Percentiles rank a stretch among this genome's conserved stretches.
These are phyloP conservation scores for human DNA, from an alignment of 2,113 vertebrate species.

Conservation along the genomic window GRCh38 chr4:150186501-150187000, in stretches of 20 bases:
- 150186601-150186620: not conserved
- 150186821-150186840: no score
- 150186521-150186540: not conserved
- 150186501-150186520: not conserved
- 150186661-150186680: not conserved
- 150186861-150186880: no score
- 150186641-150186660: not conserved
- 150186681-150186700: constrained; percentile 23
- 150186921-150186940: not conserved
- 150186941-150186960: not conserved
- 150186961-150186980: not conserved
- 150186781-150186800: no score
- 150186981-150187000: not conserved
- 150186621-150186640: not conserved
- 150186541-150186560: not conserved
- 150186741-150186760: no score
- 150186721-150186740: not conserved
- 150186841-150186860: no score
- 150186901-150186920: no score
- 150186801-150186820: no score
- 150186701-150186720: not conserved
- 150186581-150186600: not conserved
- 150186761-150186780: no score
- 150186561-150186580: not conserved
- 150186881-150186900: no score